Conservation (phyloP, 1,140 invertebrate genomes). For the Anastrepha obliqua region DNA sequence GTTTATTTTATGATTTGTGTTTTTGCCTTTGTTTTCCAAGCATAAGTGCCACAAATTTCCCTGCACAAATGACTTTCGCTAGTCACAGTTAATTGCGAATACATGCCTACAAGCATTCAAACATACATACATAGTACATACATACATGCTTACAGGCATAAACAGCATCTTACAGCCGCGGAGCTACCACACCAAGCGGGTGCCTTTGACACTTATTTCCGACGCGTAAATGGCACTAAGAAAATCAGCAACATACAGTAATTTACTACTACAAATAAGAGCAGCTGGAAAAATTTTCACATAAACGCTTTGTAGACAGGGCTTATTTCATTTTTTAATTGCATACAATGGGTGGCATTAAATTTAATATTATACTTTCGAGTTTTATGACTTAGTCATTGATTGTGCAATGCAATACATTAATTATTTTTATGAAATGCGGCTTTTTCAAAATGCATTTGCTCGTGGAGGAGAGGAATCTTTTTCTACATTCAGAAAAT, state of each 20-base stretch:
- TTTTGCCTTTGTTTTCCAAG: slow-evolving; percentile 17
- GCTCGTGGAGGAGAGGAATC: too few species aligned
- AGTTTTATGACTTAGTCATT: too few species aligned
- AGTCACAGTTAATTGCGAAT: slow-evolving; percentile 9
- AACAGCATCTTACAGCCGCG: neutral
- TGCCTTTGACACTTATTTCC: slow-evolving; percentile 5
- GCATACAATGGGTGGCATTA: too few species aligned
- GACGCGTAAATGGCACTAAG: neutral
- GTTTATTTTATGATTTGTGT: neutral
- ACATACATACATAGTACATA: neutral
- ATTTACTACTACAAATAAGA: neutral
- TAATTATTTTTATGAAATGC: too few species aligned
- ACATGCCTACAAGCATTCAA: neutral
- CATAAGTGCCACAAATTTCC: slow-evolving; percentile 8
- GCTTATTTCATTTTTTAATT: too few species aligned
- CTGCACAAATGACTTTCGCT: slow-evolving; percentile 40
- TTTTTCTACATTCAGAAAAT: too few species aligned
- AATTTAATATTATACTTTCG: too few species aligned
- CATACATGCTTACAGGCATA: neutral
- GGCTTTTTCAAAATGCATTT: too few species aligned
- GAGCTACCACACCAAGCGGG: neutral
- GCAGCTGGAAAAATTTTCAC: slow-evolving; percentile 2
- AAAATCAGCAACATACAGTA: neutral
- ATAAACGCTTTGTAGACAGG: neutral
- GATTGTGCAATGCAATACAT: too few species aligned